phyloP scores from a whole-genome alignment of 2,113 vertebrate species.

The Trachemys scripta region DNA sequence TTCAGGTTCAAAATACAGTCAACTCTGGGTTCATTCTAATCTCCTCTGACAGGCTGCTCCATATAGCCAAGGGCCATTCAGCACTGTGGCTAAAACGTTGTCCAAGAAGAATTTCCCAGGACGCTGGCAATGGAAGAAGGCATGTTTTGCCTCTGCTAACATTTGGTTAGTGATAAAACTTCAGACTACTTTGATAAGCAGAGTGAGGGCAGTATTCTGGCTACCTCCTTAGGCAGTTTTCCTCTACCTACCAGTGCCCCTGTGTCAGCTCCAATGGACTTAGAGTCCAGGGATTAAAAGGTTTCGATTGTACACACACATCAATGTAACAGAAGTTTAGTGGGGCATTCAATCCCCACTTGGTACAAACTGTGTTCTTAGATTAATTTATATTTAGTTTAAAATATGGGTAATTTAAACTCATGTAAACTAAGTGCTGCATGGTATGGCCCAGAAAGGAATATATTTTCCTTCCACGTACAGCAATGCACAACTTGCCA shows the following conservation, averaged over 20 bases:
- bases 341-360: not conserved
- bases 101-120: not conserved
- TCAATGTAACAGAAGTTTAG: no score
- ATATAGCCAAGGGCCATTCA: not conserved
- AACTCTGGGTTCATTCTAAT: accelerated
- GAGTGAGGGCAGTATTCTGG: not conserved
- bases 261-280: not conserved
- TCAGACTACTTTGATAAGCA: not conserved
- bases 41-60: not conserved
- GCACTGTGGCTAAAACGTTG: not conserved
- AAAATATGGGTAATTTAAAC: not conserved
- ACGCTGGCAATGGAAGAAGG: not conserved
- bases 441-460: not conserved
- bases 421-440: not conserved
- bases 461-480: not conserved
- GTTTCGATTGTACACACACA: not conserved
- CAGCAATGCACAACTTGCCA: not conserved
- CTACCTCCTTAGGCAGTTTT: not conserved
- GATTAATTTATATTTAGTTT: not conserved
- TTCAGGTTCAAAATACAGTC: not conserved
- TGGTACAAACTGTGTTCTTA: no score
- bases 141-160: not conserved
- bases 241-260: not conserved
- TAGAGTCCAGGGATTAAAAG: not conserved
- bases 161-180: not conserved